Base-by-base conservation (phyloP, 37 sponge, comb jelly and placozoan genomes). In the Amphimedon queenslandica region DNA sequence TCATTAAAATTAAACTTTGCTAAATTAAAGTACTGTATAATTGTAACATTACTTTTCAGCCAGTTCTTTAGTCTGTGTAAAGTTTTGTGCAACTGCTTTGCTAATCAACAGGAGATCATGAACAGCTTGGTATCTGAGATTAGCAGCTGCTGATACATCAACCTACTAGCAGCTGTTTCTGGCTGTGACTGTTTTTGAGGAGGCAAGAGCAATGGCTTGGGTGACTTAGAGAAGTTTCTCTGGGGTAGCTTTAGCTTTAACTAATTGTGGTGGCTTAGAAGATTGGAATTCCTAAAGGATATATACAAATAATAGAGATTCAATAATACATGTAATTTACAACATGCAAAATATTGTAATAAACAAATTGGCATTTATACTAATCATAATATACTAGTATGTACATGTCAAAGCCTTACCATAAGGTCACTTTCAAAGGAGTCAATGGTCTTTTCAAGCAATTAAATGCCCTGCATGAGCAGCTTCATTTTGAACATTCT, bases 401-500 rank as follows among this genome's bases (percentile, higher is more conserved):
- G 32, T 63, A 63, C 64, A 37, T 36, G 34, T 36, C 35, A 23
- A 41, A 42, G 0, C 21, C 66, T 31, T 47, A 79, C 79, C 58
- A 67, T 56, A 25, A 80, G 68, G 10, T 80, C 84, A 3, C 70
- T 43, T 2, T 77, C 64, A 40, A 98, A 89, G 55, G 87, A 77
- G 37, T 94, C 93, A 33, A 98, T 88, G 41, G 95, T 83, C 32
- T 84, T 86, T 78, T 98, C 99, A 16, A 97, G 87, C 3, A 87
- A 84, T 33, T n/a, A n/a, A n/a, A 27, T 88, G 64, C 10, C 82
- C 86, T 2, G 86, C 94, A 28, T 81, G 67, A 10, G 85, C 85
- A 13, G 99, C 90, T 69, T 94, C 90, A 61, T 92, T 86, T 69
- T 94, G 95, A 32, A 91, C 99, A 70, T 89, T 92, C 80, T 88